Base-by-base conservation (phyloP, 1,140 invertebrate genomes). In the Heliothis subflexa region DNA sequence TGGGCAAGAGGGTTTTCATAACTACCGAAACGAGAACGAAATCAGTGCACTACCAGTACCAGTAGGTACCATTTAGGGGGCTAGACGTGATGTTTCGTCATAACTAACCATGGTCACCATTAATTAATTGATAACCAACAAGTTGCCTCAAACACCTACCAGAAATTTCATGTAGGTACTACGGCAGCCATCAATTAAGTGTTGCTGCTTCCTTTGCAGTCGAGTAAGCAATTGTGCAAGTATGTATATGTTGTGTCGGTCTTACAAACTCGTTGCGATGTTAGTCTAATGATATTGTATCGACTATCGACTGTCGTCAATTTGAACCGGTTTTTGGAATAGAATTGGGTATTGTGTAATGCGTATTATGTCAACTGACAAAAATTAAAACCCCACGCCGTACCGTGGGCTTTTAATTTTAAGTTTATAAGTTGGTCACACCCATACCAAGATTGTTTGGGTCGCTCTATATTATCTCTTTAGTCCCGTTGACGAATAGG, bases 141-240 rank as follows among this genome's bases (percentile, higher is more conserved):
- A 18, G 64, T 68, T 68, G 64, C 64, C 45, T 52, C 64, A 68
- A 68, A 5, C 45, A 66, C n/a, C 40, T 25, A 21, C n/a, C 45
- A 49, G 7, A n/a, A 18, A 14, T 66, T 52, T 12, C 61, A 33
- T 47, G 12, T 16, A 47, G n/a, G n/a, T n/a, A n/a, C 40, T 64
- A 64, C 61, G 61, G 61, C 16, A 21, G 64, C 47, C 64, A 49
- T 68, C 47, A 68, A 68, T 68, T 68, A 52, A 28, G 50, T 52
- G 16, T 68, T 68, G 47, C 64, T 64, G 64, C 47, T 68, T 68
- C 64, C 64, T 49, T 68, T 68, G 47, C 64, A 50, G 14, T 25
- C 64, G 47, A 25, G 45, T 49, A 18, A 50, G 28, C 14, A 33
- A 18, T 68, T 49, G 47, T 21, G 64, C 64, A 68, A 68, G 45